Evolutionary conservation across 2,888 invertebrate genomes (phyloP).

Genomic region (Ectemnius cavifrons): DNA sequence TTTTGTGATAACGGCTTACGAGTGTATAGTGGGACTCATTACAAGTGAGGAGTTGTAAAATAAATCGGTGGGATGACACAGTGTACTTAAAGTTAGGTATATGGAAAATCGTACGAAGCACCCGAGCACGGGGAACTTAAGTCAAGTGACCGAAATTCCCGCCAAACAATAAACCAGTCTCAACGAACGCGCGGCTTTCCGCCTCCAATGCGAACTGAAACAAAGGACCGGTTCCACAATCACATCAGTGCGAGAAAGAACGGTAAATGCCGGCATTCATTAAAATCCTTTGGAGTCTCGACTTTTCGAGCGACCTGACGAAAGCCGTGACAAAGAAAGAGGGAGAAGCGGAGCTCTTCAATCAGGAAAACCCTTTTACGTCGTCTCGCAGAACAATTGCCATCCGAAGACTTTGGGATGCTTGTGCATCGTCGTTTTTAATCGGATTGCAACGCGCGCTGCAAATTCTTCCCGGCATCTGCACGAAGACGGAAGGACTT

Average conservation of each 20-base stretch:
- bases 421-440: conserved; percentile 45
- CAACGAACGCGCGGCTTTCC: conserved; percentile 45
- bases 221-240: conserved; percentile 62
- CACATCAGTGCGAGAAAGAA: conserved; percentile 59
- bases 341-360: conserved; percentile 51
- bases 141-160: conserved; percentile 48
- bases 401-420: conserved; percentile 40
- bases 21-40: no score
- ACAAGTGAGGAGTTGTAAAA: no score
- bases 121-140: no score
- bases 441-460: conserved; percentile 46
- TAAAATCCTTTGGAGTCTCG: conserved; percentile 56
- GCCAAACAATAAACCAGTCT: conserved; percentile 43
- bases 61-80: no score
- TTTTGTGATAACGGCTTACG: no score
- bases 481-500: conserved; percentile 31
- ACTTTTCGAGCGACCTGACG: conserved; percentile 51
- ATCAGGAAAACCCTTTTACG: conserved; percentile 60
- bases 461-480: conserved; percentile 33
- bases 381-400: conserved; percentile 52
- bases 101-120: no score
- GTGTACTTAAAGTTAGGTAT: no score
- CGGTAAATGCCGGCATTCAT: conserved; percentile 63
- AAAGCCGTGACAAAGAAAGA: conserved; percentile 31
- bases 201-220: conserved; percentile 50